Base-by-base conservation (phyloP, 2,797 vertebrate species). In the Macropodus opercularis region DNA sequence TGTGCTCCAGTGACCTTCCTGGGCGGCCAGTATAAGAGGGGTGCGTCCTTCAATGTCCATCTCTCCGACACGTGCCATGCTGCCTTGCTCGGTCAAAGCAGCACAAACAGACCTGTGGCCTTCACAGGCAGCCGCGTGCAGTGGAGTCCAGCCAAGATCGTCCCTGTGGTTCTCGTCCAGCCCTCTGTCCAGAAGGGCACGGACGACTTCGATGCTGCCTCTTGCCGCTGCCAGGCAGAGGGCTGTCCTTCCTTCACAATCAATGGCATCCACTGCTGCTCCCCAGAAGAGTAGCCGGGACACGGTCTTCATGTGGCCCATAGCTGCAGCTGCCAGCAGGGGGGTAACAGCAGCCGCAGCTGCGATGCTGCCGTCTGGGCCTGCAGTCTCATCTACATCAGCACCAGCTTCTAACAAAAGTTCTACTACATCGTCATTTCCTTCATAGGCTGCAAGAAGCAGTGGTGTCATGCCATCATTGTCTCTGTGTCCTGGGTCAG, bases 81-180 rank as follows among this genome's bases (percentile, higher is more conserved):
- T 94, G 11, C 92, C 90, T 22, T 71, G 79, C 55, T 94, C 92
- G 2, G 92, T 87, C 40, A 95, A 77, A 13, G 87, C 74, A 8
- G 85, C 87, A 46, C 94, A 95, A 5, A 89, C 77, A 3, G 52
- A 63, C 29, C 83, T 84, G 44, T 94, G 92, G 35, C 94, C 94
- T 70, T 93, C 92, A 58, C 91, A 93, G 2, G 94, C 92, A 0
- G 93, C 94, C 15, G 93, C 85, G 7, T 95, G 94, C 22, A 94
- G 68, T 0, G 93, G 93, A 1, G 93, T 94, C 94, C 94, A 95
- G 57, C 94, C 94, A 6, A 94, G 69, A 42, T 92, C 90, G n/a
- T 95, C 94, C 53, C 92, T 91, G 71, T 94, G 93, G 75, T 94
- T 95, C 75, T 93, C 92, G 10, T 95, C 93, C 56, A 95, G 83